These are phyloP conservation scores for Forbesichthys agassizii DNA, from an alignment of 2,113 vertebrate species.

Conservation along the genomic window DNA sequence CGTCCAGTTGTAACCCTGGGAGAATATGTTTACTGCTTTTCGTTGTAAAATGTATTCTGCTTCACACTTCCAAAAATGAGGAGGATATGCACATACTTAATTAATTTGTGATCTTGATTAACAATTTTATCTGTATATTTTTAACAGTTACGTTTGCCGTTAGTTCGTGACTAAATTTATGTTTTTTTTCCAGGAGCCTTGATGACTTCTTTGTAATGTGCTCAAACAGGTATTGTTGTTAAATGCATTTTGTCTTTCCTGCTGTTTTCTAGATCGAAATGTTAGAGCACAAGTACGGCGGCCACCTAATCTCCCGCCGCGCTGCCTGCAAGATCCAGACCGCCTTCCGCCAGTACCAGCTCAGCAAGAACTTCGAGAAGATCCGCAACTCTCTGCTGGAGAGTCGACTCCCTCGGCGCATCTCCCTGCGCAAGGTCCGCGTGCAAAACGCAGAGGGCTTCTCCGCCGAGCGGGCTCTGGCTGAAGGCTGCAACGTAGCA, in stretches of 20 bases:
- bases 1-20: too few relatives aligned
- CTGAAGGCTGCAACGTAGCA: conserved; percentile 88
- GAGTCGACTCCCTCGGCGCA: conserved; percentile 93
- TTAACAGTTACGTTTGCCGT: neutral
- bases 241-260: conserved; percentile 7
- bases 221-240: conserved; percentile 11
- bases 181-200: neutral
- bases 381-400: conserved; percentile 97
- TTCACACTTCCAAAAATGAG: too few relatives aligned
- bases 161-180: neutral
- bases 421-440: conserved; percentile 91
- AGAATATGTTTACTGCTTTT: too few relatives aligned
- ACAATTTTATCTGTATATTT: neutral
- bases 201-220: neutral
- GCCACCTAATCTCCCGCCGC: conserved; percentile 93
- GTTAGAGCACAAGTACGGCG: conserved; percentile 99
- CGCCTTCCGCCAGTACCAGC: conserved; percentile 98
- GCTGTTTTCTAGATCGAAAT: conserved; percentile 88
- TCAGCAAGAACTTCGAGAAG: conserved; percentile 99
- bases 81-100: too few relatives aligned
- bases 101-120: neutral
- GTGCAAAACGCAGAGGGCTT: conserved; percentile 88
- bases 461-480: conserved; percentile 88
- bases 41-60: too few relatives aligned
- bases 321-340: conserved; percentile 99